Evolutionary conservation across 2,113 vertebrate genomes (phyloP), one percentile per base, ranked within the genome.

Genomic region (Lepus europaeus): DNA sequence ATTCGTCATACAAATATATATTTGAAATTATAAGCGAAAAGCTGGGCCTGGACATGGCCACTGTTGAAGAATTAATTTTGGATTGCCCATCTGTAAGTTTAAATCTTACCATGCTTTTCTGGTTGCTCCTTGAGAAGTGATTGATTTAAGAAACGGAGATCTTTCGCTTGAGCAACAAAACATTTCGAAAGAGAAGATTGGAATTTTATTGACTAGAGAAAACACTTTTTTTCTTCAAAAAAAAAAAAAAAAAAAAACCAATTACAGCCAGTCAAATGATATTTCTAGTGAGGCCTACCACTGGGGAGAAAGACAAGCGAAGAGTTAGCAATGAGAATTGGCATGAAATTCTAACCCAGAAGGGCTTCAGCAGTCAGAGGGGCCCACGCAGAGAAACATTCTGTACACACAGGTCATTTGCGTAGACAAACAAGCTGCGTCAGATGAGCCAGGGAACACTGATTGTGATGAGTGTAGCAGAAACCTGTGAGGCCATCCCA

Each of bases 61-160:
- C 84, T 61, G 98, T 98, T 23, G 98, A 99, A 96, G 99, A 99
- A 73, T 98, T 99, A 97, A 98, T 99, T 97, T 97, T 99, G 97
- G 99, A 99, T 68, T 95, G 93, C 27, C 89, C 98, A 64, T 98
- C 98, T 69, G 99, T 99, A 93, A 99, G 99, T 98, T 96, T 94
- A 17, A 87, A 36, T 81, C 33, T 81, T 93, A 90, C 17, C 59
- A 27, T 87, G 87, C 36, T 69, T 92, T 78, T 89, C 49, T 11
- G 89, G 66, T 83, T 72, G 9, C 12, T 77, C 22, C 85, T 87
- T 61, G n/a, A 87, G 73, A 70, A 36, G 25, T 69, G 9, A 53
- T 61, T 77, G 53, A n/a, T 70, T 89, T 81, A 93, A 82, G 72
- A 69, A 87, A 49, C 16, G 33, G 22, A 29, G 76, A 31, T 51